phyloP scores from a whole-genome alignment of 2,113 vertebrate genomes.

The Melospiza melodia region DNA sequence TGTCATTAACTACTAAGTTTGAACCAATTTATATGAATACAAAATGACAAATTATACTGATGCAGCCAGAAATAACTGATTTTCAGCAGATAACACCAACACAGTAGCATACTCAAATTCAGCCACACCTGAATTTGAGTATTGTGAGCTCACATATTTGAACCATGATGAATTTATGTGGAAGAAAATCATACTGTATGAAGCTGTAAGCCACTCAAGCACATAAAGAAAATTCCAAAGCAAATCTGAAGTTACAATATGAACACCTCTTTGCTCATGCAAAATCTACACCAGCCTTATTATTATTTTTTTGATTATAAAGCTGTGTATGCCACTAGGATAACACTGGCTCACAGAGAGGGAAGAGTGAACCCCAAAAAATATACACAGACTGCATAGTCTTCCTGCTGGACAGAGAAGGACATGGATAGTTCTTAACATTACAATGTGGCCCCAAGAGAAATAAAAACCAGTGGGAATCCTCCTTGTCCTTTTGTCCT shows the following conservation, averaged over 20 bases:
- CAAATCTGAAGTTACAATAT: neutral
- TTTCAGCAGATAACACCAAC: neutral
- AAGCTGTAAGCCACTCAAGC: neutral
- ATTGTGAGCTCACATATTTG: neutral
- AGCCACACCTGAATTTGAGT: neutral
- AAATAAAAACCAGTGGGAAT: constrained; percentile 30
- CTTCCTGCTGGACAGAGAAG: neutral
- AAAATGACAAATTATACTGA: neutral
- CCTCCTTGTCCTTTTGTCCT: constrained; percentile 17
- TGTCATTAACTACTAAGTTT: neutral
- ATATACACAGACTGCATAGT: neutral
- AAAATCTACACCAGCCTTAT: neutral
- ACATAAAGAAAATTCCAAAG: neutral
- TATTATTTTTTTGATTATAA: neutral
- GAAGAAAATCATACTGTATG: neutral
- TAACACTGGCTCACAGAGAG: neutral
- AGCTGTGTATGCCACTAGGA: neutral
- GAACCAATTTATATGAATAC: neutral
- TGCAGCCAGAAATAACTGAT: neutral
- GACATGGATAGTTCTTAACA: neutral
- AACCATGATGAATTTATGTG: neutral
- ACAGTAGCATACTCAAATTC: neutral
- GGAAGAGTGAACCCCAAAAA: neutral
- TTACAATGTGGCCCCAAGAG: neutral
- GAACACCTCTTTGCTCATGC: neutral